phyloP scores from a whole-genome alignment of 2,888 invertebrate species.

The Tribolium freemani region DNA sequence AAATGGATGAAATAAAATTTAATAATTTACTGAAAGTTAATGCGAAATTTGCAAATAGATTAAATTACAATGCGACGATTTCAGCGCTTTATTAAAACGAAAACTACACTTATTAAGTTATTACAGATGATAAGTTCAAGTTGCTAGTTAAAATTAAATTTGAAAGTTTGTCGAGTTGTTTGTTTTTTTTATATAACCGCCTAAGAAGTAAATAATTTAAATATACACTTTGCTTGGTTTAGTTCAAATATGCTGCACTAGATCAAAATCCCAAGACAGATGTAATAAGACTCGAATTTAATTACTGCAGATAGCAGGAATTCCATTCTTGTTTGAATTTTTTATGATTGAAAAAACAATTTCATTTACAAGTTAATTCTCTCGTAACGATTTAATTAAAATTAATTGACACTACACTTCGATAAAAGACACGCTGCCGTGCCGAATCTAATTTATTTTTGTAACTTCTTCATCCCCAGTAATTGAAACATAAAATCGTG shows the following conservation, averaged over 20 bases:
- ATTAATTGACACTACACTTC: neutral
- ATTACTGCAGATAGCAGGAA: neutral
- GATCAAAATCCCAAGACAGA: neutral
- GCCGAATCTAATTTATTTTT: neutral
- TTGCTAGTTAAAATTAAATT: slow-evolving; percentile 21
- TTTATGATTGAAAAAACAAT: neutral
- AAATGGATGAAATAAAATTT: neutral
- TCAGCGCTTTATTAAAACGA: slow-evolving; percentile 19
- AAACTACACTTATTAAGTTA: slow-evolving; percentile 19
- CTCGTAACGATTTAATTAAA: neutral
- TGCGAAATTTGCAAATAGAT: slow-evolving; percentile 26
- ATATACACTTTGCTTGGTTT: slow-evolving; percentile 10
- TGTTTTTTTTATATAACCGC: slow-evolving; percentile 17
- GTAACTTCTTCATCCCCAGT: neutral
- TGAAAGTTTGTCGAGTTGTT: slow-evolving; percentile 23
- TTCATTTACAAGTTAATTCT: neutral
- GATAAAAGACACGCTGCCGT: neutral
- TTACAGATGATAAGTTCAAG: slow-evolving; percentile 22
- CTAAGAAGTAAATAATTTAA: slow-evolving; percentile 20
- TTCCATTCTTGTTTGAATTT: no score
- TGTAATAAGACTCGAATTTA: neutral
- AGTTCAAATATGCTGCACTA: slow-evolving; percentile 8
- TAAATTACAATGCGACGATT: slow-evolving; percentile 8
- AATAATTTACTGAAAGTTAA: neutral
- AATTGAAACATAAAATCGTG: neutral